Percentiles rank a stretch among this genome's conserved stretches.
These are phyloP conservation scores for Festucalex cinctus DNA, from an alignment of 2,113 vertebrate genomes.

Conservation along the genomic window DNA sequence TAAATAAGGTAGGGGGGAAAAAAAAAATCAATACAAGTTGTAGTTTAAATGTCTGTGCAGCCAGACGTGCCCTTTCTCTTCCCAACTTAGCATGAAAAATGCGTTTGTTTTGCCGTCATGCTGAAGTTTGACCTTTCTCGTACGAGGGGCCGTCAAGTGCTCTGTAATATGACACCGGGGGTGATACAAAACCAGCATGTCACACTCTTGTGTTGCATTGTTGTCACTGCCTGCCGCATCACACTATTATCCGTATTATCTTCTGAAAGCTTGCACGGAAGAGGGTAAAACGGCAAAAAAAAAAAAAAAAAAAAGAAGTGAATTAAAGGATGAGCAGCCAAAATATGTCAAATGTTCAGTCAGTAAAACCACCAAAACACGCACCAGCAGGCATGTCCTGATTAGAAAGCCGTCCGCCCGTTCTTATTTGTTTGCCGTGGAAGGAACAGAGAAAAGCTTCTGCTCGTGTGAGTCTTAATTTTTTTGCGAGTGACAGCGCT, in stretches of 20 bases:
- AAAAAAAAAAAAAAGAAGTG: slow-evolving; percentile 7
- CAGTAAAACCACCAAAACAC: slow-evolving; percentile 31
- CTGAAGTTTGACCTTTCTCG: slow-evolving; percentile 1
- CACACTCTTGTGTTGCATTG: neutral
- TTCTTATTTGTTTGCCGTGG: slow-evolving; percentile 6
- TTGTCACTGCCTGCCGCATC: neutral
- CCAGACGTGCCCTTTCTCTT: neutral
- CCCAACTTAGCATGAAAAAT: neutral
- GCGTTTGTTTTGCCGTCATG: neutral
- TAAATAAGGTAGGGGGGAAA: neutral
- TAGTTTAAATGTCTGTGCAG: neutral
- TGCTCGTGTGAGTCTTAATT: slow-evolving; percentile 47
- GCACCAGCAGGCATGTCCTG: slow-evolving; percentile 15
- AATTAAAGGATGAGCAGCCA: neutral
- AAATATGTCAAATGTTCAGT: neutral
- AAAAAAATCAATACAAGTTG: slow-evolving; percentile 1
- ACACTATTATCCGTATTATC: neutral
- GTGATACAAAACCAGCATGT: slow-evolving; percentile 1
- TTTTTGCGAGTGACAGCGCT: slow-evolving; percentile 55
- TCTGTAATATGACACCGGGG: neutral
- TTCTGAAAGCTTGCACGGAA: neutral
- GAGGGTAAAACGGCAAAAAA: neutral
- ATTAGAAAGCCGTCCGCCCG: slow-evolving; percentile 20
- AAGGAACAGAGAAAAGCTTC: slow-evolving; percentile 16
- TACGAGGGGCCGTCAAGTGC: neutral